Base-by-base conservation (phyloP, 2,888 invertebrate genomes). In the Eucera pruinosa region DNA sequence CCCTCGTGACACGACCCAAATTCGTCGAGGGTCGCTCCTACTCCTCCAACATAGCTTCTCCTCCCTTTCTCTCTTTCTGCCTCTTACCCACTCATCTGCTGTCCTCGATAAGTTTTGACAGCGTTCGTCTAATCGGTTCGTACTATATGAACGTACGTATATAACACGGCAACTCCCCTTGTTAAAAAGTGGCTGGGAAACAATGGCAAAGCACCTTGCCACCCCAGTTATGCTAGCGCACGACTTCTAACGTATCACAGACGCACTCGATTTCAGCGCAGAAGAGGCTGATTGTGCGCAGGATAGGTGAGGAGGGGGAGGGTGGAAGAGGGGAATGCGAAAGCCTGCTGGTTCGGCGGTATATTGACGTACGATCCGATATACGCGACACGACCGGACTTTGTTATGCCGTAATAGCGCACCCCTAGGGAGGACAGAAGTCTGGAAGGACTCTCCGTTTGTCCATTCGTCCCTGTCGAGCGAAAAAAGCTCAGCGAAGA, bases 391-490 rank as follows among this genome's bases (percentile, higher is more conserved):
- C 86, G 87, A 78, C 83, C 86, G 87, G 89, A 90, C 89, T 90
- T 89, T 90, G 88, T 90, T 89, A 88, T 88, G 87, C 86, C 87
- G 86, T 89, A 89, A 90, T 89, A 90, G 88, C 84, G 84, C 87
- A 81, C 81, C 85, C 81, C 80, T 70, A 79, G 86, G 83, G 84
- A 86, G 82, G 84, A 85, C 84, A 86, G 86, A 86, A 86, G 86
- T 84, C 84, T 85, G 84, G 84, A 86, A 85, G 86, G 86, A 85
- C 86, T 88, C 82, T 85, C 80, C 84, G 86, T 82, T 81, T 80
- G 84, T 86, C 84, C 82, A 83, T 83, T 72, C 86, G 73, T 82
- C 82, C 86, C 84, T 84, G 78, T 78, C 82, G 81, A 83, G 81
- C 83, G 83, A 87, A 89, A 88, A 90, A 89, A 87, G 89, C 88